Percentiles rank a stretch among this genome's conserved stretches.
These are phyloP conservation scores for Perca fluviatilis DNA, from an alignment of 2,113 vertebrate genomes.

Conservation along the genomic window DNA sequence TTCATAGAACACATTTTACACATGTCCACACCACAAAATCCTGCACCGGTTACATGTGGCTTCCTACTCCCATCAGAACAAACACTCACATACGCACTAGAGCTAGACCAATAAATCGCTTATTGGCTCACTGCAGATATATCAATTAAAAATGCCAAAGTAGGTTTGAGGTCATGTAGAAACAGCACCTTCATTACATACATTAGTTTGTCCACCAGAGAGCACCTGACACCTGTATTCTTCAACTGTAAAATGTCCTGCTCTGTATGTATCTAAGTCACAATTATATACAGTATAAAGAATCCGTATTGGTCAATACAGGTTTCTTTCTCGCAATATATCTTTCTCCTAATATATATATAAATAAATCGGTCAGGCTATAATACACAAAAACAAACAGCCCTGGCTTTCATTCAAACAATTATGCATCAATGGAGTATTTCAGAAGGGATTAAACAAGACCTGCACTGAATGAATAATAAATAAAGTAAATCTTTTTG, in stretches of 20 bases:
- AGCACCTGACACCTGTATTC: not conserved
- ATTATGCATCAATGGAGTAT: constrained; percentile 82
- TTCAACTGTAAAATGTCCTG: not conserved
- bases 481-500: not conserved
- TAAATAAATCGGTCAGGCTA: not conserved
- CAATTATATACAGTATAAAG: not conserved
- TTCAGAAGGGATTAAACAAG: constrained; percentile 90
- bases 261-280: not conserved
- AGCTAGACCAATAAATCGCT: not conserved
- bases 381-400: not conserved
- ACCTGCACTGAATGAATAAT: constrained; percentile 87
- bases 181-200: not conserved
- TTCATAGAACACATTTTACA: not conserved
- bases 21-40: not conserved
- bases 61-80: not conserved
- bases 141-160: not conserved
- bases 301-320: not conserved
- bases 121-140: not conserved
- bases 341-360: no score
- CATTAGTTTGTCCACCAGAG: not conserved
- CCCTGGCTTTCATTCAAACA: constrained; percentile 64
- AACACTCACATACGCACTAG: not conserved
- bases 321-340: not conserved
- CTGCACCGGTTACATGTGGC: not conserved
- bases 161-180: not conserved